Base-by-base conservation (phyloP, 2,797 vertebrate genomes). In the Coranthus polyacanthus region DNA sequence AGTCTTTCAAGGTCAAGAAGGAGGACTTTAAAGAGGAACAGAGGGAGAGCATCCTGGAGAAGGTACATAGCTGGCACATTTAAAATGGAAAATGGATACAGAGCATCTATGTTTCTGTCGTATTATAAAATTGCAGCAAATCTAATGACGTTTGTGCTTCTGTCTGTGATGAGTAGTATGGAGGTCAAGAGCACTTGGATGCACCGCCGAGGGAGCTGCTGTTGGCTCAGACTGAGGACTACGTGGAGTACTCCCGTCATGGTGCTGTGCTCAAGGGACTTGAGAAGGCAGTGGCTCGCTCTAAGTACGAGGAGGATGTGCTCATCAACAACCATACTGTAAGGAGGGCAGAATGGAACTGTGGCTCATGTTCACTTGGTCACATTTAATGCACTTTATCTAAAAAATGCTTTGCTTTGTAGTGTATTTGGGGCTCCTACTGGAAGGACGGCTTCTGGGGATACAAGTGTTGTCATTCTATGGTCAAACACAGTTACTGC, bases 1-100 rank as follows among this genome's bases (percentile, higher is more conserved):
- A 96, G 46, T 98, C 98, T 59, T 99, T 98, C 91, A 98, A 96
- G 87, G 98, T 98, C 84, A 99, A 99, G 86, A 99, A 99, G 81
- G 97, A 99, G 85, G 96, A 98, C 80, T 99, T 98, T 75, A 99
- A 99, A 81, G 95, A 97, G 45, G 85, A 94, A 46, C 97, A 97
- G 92, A 96, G 97, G 75, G 96, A 98, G 74, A 92, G 94, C 94
- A 98, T 99, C 82, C 77, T 99, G 22, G 96, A 98, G 67, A 98
- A 84, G 96, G 98, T 99, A 92, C 47, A 18, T 16, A 2, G 1
- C 5, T 58, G 16, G 7, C 29, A 21, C 55, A 1, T 18, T 34
- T 44, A 41, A 41, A 41, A 41, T 32, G 10, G 10, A 32, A 32
- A 32, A 32, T 32, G 29, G 7, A 7, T 32, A 32, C 29, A 32